A percentile compares a stretch with the other conserved stretches of the same genome.
Evolutionary conservation across 2,797 vertebrate genomes (phyloP).

Genomic region (Saguinus oedipus): DNA sequence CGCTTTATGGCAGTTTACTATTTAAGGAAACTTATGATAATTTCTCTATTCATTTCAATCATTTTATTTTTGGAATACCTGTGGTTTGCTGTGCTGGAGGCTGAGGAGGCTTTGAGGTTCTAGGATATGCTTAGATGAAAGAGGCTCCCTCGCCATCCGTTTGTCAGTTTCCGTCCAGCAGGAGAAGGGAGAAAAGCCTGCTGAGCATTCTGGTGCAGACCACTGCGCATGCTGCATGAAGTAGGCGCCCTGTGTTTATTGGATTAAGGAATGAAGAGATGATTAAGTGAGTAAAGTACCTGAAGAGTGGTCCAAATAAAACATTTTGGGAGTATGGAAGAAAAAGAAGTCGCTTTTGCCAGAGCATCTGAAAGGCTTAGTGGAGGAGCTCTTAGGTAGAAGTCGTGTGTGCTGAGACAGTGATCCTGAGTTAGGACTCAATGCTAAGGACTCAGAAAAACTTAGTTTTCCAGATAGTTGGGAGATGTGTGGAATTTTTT

Average conservation of each 20-base stretch:
- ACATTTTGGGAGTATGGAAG: neutral
- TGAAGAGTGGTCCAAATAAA: neutral
- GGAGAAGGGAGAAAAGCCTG: neutral
- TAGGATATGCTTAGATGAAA: neutral
- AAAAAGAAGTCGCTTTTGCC: neutral
- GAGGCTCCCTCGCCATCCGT: neutral
- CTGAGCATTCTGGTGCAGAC: neutral
- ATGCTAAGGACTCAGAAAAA: neutral
- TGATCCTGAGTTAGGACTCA: neutral
- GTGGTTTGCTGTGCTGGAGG: slow-evolving; percentile 45
- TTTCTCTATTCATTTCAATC: slow-evolving; percentile 64
- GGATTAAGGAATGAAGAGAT: neutral
- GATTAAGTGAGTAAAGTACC: neutral
- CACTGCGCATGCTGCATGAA: neutral
- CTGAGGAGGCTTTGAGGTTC: neutral
- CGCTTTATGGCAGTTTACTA: slow-evolving; percentile 64
- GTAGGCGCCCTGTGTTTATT: neutral
- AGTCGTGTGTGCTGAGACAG: neutral
- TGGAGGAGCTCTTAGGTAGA: neutral
- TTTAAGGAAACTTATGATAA: slow-evolving; percentile 65
- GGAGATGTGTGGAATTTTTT: neutral
- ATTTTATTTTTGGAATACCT: slow-evolving; percentile 60
- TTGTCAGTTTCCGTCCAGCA: neutral
- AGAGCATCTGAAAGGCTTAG: neutral
- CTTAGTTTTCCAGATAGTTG: neutral